These are phyloP conservation scores for Lethrus apterus DNA, from an alignment of 1,140 invertebrate genomes.

Conservation along the genomic window DNA sequence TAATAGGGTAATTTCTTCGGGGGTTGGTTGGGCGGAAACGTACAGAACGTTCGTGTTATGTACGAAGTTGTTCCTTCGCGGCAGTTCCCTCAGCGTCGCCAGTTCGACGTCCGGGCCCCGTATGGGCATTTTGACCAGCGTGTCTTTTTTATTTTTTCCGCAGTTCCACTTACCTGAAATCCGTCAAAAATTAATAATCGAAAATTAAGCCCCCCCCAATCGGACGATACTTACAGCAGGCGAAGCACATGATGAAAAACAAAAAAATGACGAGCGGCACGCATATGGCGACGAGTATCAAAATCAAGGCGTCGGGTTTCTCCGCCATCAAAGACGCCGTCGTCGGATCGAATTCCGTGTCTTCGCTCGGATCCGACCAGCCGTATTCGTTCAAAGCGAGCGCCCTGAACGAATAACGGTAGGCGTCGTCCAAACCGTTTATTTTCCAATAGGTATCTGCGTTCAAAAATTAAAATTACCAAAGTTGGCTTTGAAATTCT, in stretches of 20 bases:
- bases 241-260: conserved; percentile 40
- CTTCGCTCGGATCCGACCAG: conserved; percentile 63
- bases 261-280: conserved; percentile 44
- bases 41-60: conserved; percentile 80
- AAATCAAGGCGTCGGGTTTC: conserved; percentile 47
- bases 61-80: conserved; percentile 59
- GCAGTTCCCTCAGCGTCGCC: conserved; percentile 79
- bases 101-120: conserved; percentile 71
- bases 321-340: conserved; percentile 51
- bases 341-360: conserved; percentile 45
- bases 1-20: conserved; percentile 63
- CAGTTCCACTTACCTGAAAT: conserved; percentile 29
- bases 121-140: conserved; percentile 32
- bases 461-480: conserved; percentile 26
- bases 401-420: conserved; percentile 64
- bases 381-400: conserved; percentile 73
- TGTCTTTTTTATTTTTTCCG: conserved; percentile 51
- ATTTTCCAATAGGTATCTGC: conserved; percentile 73
- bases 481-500: conserved; percentile 6
- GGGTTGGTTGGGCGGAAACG: conserved; percentile 44
- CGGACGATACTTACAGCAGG: conserved; percentile 37
- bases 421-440: conserved; percentile 52
- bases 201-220: too few species aligned
- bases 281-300: conserved; percentile 52
- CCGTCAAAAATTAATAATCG: conserved; percentile 33